These are phyloP conservation scores for Zosterops japonicus DNA, from an alignment of 2,113 vertebrate species.

Conservation along the genomic window DNA sequence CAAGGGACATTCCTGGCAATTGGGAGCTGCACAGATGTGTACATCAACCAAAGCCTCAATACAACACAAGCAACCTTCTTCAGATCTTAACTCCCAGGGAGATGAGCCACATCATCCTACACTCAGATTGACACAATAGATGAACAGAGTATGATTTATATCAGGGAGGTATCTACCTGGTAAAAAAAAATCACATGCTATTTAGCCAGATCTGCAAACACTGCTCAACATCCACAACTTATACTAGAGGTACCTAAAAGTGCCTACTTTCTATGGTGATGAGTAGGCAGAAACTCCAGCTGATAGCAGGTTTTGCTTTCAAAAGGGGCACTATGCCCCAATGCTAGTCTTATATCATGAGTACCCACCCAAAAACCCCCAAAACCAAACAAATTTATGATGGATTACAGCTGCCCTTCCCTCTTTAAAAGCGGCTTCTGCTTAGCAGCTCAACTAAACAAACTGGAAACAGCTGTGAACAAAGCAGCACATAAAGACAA, in stretches of 20 bases:
- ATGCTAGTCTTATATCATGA: not conserved
- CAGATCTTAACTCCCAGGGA: not conserved
- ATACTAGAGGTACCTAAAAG: not conserved
- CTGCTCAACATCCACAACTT: not conserved
- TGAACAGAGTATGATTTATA: not conserved
- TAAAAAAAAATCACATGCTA: not conserved
- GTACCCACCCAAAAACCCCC: not conserved
- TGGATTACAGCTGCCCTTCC: not conserved
- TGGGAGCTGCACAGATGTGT: fast-evolving
- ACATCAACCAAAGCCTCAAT: not conserved
- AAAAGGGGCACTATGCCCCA: fast-evolving
- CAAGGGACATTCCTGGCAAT: not conserved
- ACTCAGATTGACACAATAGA: fast-evolving
- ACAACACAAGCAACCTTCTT: not conserved
- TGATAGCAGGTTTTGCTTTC: not conserved
- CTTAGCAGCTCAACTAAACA: not conserved
- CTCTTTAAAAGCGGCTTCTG: not conserved
- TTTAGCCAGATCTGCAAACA: not conserved
- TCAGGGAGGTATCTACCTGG: not conserved
- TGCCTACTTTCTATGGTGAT: fast-evolving
- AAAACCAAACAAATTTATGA: not conserved
- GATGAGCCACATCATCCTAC: not conserved
- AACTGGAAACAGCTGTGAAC: not conserved
- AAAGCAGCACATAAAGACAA: not conserved
- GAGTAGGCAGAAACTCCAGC: not conserved